Evolutionary conservation across 1,140 invertebrate genomes (phyloP), one percentile per base, ranked within the genome.

Genomic region (Tyrophagus putrescentiae): DNA sequence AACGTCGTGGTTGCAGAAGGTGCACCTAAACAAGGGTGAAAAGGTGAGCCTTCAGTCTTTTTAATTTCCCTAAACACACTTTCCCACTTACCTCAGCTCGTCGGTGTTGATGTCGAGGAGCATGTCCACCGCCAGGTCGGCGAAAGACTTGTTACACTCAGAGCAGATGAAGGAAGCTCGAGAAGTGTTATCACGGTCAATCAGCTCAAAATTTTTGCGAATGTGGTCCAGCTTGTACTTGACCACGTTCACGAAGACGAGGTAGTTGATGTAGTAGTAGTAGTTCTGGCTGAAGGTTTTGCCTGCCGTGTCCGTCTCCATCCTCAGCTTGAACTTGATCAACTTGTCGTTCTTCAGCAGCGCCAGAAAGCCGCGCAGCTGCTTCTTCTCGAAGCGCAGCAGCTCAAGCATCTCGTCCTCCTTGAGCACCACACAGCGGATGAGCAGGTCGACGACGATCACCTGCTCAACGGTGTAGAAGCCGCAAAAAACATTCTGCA

Each of bases 181-280:
- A 71, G 88, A 92, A 1, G 91, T 95, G 1, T 87, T 88, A 75
- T 93, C 87, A 53, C 91, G 74, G 69, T 96, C 91, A 70, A 92
- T 87, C 4, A 86, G 90, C 72, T 97, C 92, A 78, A 97, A 84
- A 69, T 89, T 83, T 68, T 92, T 88, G 45, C 89, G 78, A 84
- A 96, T 92, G 66, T 92, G 77, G 75, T 96, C 91, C 66, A 97
- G 73, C 76, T 96, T 95, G 71, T 96, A 97, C 72, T 95, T 96
- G 1, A 76, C 70, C 27, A 97, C 88, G 77, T 97, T 97, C 3
- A 97, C 91, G 75, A 96, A 95, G 18, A 82, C 85, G 71, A 92
- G 92, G 71, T 95, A 96, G 74, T 94, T 94, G 63, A 97, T 95
- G 68, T 92, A 96, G 72, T 95, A 96, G n/a, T n/a, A n/a, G 74